These are phyloP conservation scores for Clarias gariepinus DNA, from an alignment of 2,113 vertebrate genomes.

Conservation along the genomic window DNA sequence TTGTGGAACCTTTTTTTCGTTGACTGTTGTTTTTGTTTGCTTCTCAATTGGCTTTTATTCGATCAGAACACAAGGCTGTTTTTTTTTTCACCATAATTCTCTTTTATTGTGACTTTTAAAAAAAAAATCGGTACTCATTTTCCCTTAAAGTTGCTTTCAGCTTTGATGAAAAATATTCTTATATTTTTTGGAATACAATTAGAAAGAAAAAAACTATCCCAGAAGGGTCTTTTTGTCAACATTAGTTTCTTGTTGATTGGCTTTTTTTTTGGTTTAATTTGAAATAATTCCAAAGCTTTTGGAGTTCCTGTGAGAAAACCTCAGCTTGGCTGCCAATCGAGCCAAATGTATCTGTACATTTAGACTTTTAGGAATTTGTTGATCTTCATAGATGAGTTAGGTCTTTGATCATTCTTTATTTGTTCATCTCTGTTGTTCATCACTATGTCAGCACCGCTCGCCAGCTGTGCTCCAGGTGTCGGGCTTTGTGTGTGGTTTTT, in stretches of 20 bases:
- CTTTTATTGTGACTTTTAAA: slow-evolving; percentile 62
- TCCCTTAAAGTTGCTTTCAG: neutral
- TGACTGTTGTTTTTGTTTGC: slow-evolving; percentile 1
- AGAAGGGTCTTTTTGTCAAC: neutral
- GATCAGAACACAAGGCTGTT: slow-evolving; percentile 45
- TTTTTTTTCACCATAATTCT: slow-evolving; percentile 56
- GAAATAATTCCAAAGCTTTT: neutral
- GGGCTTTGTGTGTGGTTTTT: slow-evolving; percentile 64
- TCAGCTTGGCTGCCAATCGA: neutral
- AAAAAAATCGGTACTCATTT: slow-evolving; percentile 13
- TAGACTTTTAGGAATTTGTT: slow-evolving; percentile 1
- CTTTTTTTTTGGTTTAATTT: neutral
- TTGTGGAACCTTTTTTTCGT: slow-evolving; percentile 57
- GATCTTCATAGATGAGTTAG: neutral
- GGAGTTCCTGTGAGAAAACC: neutral
- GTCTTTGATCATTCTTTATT: slow-evolving; percentile 22
- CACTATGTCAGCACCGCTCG: slow-evolving; percentile 13
- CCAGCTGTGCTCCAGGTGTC: slow-evolving; percentile 74
- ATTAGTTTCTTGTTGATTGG: neutral
- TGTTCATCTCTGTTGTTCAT: slow-evolving; percentile 21
- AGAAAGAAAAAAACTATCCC: neutral
- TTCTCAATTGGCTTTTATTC: slow-evolving; percentile 37
- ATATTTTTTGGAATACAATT: neutral
- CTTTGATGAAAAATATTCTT: neutral
- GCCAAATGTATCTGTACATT: neutral